Conservation (phyloP, 2,888 invertebrate species). For the Litoditis marina region DNA sequence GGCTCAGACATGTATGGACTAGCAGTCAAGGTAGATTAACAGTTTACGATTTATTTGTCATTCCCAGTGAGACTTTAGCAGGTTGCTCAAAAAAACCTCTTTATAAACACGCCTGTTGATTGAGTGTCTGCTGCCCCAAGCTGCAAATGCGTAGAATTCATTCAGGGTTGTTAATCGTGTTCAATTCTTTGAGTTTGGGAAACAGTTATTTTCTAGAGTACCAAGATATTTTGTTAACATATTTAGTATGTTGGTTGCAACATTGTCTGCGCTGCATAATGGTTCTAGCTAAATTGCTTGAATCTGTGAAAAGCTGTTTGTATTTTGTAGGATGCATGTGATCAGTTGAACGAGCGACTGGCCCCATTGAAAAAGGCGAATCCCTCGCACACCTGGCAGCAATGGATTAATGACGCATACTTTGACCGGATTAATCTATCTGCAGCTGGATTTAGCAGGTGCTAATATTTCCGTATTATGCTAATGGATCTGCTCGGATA, state of each 20-base stretch:
- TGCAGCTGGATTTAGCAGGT: slow-evolving; percentile 76
- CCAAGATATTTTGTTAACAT: not conserved
- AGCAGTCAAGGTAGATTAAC: slow-evolving; percentile 69
- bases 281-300: too few relatives aligned
- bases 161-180: too few relatives aligned
- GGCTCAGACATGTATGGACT: slow-evolving; percentile 87
- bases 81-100: too few relatives aligned
- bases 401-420: slow-evolving; percentile 78
- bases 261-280: too few relatives aligned
- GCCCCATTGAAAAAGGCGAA: slow-evolving; percentile 74
- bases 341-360: slow-evolving; percentile 73
- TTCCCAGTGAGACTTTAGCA: too few relatives aligned
- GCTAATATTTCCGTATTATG: slow-evolving; percentile 14
- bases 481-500: not conserved
- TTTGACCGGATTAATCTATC: slow-evolving; percentile 76
- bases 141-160: too few relatives aligned
- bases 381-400: slow-evolving; percentile 79
- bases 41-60: not conserved
- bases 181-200: too few relatives aligned
- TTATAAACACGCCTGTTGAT: too few relatives aligned
- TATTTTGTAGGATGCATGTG: slow-evolving; percentile 74
- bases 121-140: too few relatives aligned
- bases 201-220: too few relatives aligned
- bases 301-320: too few relatives aligned
- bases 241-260: not conserved